A percentile compares a stretch with the other conserved stretches of the same genome.
phyloP scores from a whole-genome alignment of 2,888 invertebrate genomes.

The Rhaphigaster nebulosa region DNA sequence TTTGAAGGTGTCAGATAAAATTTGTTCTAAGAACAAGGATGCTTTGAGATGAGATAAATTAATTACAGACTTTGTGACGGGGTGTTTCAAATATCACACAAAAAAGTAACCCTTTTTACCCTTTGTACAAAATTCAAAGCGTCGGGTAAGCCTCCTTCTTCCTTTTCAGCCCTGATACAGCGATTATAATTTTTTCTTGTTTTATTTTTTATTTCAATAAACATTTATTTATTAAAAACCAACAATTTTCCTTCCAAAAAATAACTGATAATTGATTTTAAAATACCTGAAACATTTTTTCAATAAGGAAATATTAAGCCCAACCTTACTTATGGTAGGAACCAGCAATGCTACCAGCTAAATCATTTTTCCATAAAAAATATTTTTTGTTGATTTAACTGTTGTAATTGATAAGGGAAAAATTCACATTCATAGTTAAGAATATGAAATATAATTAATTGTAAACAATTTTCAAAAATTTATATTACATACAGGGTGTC shows the following conservation, averaged over 20 bases:
- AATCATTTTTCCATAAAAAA: too few relatives aligned
- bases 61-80: slow-evolving; percentile 26
- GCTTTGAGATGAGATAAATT: slow-evolving; percentile 20
- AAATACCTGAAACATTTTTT: neutral
- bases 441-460: too few relatives aligned
- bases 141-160: neutral
- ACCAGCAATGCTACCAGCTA: too few relatives aligned
- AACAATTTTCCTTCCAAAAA: neutral
- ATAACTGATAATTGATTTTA: neutral
- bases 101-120: slow-evolving; percentile 14
- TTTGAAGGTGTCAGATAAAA: neutral
- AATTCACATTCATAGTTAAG: too few relatives aligned
- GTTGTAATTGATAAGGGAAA: too few relatives aligned
- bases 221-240: neutral
- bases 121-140: slow-evolving; percentile 17
- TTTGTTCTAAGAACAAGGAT: slow-evolving; percentile 14
- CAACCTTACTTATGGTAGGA: too few relatives aligned
- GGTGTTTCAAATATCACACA: slow-evolving; percentile 26
- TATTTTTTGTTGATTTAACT: too few relatives aligned
- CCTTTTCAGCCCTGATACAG: neutral
- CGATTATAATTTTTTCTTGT: neutral
- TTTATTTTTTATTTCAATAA: neutral
- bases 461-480: too few relatives aligned
- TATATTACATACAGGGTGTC: too few relatives aligned
- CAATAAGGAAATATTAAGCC: neutral